Evolutionary conservation across 2,113 vertebrate species (phyloP).

Genomic region (Clarias macrocephalus): DNA sequence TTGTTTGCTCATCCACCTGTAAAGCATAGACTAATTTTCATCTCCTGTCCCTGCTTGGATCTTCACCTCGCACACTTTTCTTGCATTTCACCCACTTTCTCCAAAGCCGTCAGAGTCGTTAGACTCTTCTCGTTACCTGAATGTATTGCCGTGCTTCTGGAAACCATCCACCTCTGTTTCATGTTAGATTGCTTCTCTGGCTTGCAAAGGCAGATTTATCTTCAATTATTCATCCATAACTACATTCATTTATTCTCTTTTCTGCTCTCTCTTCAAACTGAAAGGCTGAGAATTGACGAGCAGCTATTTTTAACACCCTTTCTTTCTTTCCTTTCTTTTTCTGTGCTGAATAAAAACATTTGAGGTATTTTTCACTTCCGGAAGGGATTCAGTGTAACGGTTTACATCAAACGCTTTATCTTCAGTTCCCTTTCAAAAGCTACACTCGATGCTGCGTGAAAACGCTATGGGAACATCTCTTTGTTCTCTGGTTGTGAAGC

Average conservation of each 20-base stretch:
- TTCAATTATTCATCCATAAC: constrained; percentile 57
- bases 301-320: constrained; percentile 41
- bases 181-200: constrained; percentile 33
- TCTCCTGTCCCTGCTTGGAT: not conserved
- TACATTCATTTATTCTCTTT: constrained; percentile 46
- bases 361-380: not conserved
- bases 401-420: constrained; percentile 10
- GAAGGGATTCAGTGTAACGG: not conserved
- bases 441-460: too few relatives aligned
- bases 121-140: not conserved
- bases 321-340: not conserved
- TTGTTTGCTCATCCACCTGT: not conserved
- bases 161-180: constrained; percentile 21
- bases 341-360: not conserved
- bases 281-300: constrained; percentile 18
- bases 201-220: constrained; percentile 31
- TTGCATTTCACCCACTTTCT: not conserved
- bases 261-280: constrained; percentile 20
- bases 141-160: constrained; percentile 9
- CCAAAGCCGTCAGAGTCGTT: not conserved
- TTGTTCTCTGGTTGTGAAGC: too few relatives aligned
- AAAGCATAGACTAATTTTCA: not conserved
- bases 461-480: too few relatives aligned
- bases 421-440: too few relatives aligned
- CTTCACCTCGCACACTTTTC: not conserved